phyloP scores from a whole-genome alignment of 2,888 invertebrate species.

The Trichogramma dendrolimi region DNA sequence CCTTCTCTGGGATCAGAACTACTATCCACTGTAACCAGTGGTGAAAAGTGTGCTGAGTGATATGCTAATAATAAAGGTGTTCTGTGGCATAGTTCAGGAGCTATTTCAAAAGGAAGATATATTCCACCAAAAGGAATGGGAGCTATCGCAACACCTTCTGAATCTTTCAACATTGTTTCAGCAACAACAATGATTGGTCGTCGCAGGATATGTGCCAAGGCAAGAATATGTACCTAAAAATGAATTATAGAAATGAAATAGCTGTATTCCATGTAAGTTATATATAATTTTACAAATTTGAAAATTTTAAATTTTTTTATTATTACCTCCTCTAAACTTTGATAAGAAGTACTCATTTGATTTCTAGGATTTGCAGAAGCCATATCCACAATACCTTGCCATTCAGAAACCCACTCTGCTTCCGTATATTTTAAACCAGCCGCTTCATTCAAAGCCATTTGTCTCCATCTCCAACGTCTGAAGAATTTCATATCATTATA shows the following conservation, averaged over 20 bases:
- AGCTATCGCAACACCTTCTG: slow-evolving; percentile 77
- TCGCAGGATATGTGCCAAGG: slow-evolving; percentile 75
- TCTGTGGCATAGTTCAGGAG: slow-evolving; percentile 64
- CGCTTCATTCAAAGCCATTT: slow-evolving; percentile 62
- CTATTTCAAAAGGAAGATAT: slow-evolving; percentile 74
- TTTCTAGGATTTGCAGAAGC: slow-evolving; percentile 62
- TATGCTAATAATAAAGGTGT: slow-evolving; percentile 78
- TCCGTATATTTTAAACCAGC: slow-evolving; percentile 72
- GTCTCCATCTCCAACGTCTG: slow-evolving; percentile 60
- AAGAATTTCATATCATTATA: slow-evolving; percentile 1
- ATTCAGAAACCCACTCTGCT: slow-evolving; percentile 76
- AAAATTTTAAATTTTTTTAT: background rate
- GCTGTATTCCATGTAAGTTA: background rate
- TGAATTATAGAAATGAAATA: slow-evolving; percentile 17
- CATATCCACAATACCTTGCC: slow-evolving; percentile 64
- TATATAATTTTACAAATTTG: background rate
- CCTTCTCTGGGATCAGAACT: slow-evolving; percentile 48
- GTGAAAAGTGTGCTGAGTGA: slow-evolving; percentile 85
- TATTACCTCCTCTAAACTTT: slow-evolving; percentile 70
- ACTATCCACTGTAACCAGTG: slow-evolving; percentile 72
- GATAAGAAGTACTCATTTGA: slow-evolving; percentile 61
- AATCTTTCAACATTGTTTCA: slow-evolving; percentile 74
- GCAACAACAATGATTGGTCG: slow-evolving; percentile 80
- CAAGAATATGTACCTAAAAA: slow-evolving; percentile 69
- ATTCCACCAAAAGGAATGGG: slow-evolving; percentile 85